A percentile compares a stretch with the other conserved stretches of the same genome.
phyloP scores from a whole-genome alignment of 2,797 vertebrate species.

The Hipposideros larvatus region DNA sequence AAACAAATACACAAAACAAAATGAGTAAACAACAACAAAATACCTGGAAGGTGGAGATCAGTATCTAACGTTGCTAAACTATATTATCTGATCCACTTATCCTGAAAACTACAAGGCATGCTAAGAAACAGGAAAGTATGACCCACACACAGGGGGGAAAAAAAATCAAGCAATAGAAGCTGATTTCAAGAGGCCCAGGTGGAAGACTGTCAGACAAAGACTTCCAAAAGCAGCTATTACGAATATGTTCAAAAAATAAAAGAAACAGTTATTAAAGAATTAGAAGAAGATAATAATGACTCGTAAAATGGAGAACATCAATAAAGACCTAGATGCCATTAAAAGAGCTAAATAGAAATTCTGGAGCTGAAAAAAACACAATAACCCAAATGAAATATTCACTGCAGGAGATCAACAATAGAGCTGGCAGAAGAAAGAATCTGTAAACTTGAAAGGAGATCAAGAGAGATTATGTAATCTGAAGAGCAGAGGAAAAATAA shows the following conservation, averaged over 20 bases:
- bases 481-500: neutral
- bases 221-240: neutral
- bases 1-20: neutral
- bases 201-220: neutral
- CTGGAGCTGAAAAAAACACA: neutral
- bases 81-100: neutral
- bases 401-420: neutral
- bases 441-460: neutral
- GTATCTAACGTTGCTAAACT: neutral
- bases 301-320: neutral
- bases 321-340: neutral
- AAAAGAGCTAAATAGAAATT: neutral
- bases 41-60: neutral
- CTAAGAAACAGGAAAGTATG: neutral
- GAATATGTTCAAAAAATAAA: conserved; percentile 9
- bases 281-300: neutral
- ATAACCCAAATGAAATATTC: neutral
- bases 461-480: neutral
- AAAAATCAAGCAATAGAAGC: neutral
- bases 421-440: neutral
- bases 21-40: neutral
- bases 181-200: neutral
- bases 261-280: neutral
- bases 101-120: neutral
- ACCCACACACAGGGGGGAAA: neutral